These are phyloP conservation scores for Oreochromis niloticus DNA, from an alignment of 2,113 vertebrate genomes.

Conservation along the genomic window DNA sequence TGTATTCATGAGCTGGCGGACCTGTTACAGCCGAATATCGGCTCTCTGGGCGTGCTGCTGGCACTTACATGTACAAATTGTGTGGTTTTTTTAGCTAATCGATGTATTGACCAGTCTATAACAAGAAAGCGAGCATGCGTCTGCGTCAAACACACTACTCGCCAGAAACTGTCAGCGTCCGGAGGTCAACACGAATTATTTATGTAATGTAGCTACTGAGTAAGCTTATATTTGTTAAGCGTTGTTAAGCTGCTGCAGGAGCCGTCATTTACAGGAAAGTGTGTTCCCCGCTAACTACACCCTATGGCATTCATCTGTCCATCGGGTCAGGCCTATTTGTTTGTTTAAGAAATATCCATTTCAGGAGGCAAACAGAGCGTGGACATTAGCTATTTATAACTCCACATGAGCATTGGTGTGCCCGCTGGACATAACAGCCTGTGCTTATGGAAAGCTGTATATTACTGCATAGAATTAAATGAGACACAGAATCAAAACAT, in stretches of 20 bases:
- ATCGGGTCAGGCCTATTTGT: slow-evolving; percentile 49
- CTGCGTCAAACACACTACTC: neutral
- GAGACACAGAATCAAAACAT: slow-evolving; percentile 34
- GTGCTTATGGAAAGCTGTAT: slow-evolving; percentile 38
- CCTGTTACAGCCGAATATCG: neutral
- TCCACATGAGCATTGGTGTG: slow-evolving; percentile 8
- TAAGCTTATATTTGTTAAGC: slow-evolving; percentile 37
- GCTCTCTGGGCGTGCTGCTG: slow-evolving; percentile 18
- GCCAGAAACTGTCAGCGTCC: neutral
- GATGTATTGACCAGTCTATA: slow-evolving; percentile 41
- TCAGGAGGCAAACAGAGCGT: slow-evolving; percentile 56
- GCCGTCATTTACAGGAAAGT: slow-evolving; percentile 21
- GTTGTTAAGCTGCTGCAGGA: slow-evolving; percentile 35
- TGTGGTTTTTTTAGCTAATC: slow-evolving; percentile 20
- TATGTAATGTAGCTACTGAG: neutral
- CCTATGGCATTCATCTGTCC: slow-evolving; percentile 35
- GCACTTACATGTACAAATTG: slow-evolving; percentile 36
- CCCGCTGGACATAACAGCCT: slow-evolving; percentile 29
- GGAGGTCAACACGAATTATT: slow-evolving; percentile 47
- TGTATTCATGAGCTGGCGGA: slow-evolving; percentile 53
- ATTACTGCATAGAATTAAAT: slow-evolving; percentile 52
- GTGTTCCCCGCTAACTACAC: slow-evolving; percentile 18
- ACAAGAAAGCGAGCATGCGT: slow-evolving; percentile 4
- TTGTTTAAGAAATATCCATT: slow-evolving; percentile 63
- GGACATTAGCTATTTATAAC: slow-evolving; percentile 68